These are phyloP conservation scores for Ptilonorhynchus violaceus DNA, from an alignment of 2,113 vertebrate genomes.

Conservation along the genomic window DNA sequence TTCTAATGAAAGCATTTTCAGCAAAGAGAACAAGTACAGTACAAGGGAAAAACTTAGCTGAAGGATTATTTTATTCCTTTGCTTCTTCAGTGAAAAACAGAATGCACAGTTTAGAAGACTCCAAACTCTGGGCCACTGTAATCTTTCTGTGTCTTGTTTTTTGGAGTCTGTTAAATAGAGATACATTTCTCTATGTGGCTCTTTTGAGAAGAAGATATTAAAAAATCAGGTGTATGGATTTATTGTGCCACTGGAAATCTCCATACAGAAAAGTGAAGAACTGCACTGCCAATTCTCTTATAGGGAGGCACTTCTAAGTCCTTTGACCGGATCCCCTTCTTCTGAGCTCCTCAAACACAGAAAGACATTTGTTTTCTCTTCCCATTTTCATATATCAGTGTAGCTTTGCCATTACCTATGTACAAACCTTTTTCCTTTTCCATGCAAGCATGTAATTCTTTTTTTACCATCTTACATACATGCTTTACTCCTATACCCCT, in stretches of 20 bases:
- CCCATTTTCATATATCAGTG: background rate
- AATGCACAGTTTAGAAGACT: background rate
- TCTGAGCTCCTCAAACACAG: background rate
- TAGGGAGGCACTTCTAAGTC: background rate
- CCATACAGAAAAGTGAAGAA: background rate
- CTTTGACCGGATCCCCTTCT: background rate
- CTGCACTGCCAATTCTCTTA: background rate
- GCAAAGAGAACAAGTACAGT: background rate
- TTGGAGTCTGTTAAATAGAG: background rate
- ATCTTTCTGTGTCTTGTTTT: background rate
- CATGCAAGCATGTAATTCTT: background rate
- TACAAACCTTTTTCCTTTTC: background rate
- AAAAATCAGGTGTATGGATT: background rate
- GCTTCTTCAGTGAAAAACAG: background rate
- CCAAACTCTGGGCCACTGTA: background rate
- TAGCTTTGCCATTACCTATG: background rate
- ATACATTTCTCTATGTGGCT: background rate
- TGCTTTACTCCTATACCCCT: background rate
- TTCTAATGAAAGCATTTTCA: background rate
- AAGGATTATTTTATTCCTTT: background rate
- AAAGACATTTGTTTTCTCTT: background rate
- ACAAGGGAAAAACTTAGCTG: background rate
- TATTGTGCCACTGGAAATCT: background rate
- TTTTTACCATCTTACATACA: background rate
- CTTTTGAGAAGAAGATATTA: background rate